Base-by-base conservation (phyloP, 2,888 invertebrate species). In the Drosophila lutescens region DNA sequence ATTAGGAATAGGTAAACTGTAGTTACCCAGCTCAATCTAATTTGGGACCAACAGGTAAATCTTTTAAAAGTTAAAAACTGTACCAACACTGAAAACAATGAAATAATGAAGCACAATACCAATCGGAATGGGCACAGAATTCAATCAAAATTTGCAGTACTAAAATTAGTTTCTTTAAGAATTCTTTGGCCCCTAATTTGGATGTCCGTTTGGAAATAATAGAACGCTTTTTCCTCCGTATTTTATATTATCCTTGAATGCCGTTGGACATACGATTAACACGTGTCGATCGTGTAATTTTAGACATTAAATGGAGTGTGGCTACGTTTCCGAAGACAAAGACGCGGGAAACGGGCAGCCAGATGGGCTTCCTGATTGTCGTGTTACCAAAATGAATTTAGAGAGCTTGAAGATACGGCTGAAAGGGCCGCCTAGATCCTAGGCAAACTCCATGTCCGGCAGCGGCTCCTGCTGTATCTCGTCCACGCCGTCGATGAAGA, bases 401-500 rank as follows among this genome's bases (percentile, higher is more conserved):
- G 71, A 63, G 9, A n/a, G n/a, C n/a, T 36, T 44, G 12, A 15
- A 43, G 4, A 32, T 38, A 34, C 20, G 3, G 17, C 26, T 15
- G 4, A 17, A 26, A 26, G 1, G 44, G 13, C 8, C 20, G 1
- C 8, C 8, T 6, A 20, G 13, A 7, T 26, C 58, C 50, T 26
- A 69, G 30, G 2, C 0, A n/a, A 34, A 7, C 2, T 50, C 60
- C 10, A 6, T 36, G 10, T 66, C 66, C 8, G 40, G 54, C n/a
- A 15, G 2, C 4, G 40, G 36, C 10, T 36, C 57, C 7, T n/a
- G 26, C 12, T 15, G 10, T 36, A 20, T 13, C 32, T 80, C 80
- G 6, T 80, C 84, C 6, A 83, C 77, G 12, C 84, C 76, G 23
- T 80, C 73, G 1, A 76, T 61, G 23, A 82, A 82, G 44, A 82